Evolutionary conservation across 2,113 vertebrate species (phyloP), one percentile per base, ranked within the genome.

Genomic region (Coturnix japonica): DNA sequence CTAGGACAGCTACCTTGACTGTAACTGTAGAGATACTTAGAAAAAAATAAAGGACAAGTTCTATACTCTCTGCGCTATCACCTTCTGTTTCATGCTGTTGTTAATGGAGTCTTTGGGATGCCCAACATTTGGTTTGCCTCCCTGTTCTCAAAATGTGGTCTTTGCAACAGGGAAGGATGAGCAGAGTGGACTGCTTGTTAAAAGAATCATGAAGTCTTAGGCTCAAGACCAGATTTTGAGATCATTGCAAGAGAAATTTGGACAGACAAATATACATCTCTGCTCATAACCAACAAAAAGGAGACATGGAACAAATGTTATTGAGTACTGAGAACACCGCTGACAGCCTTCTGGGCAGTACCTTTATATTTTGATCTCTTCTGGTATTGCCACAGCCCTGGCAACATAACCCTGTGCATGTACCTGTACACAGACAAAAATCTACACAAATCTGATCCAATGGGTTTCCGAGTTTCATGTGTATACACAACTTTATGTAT

Each of bases 401-500:
- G 47, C 43, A 85, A 66, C 13, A 16, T 44, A 74, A 74, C 39
- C 7, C 33, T 69, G 17, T 0, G 1, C 41, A 21, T 14, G 37
- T 26, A 22, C 77, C 39, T 77, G 31, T 37, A 22, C 9, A 39
- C 31, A 71, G 66, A 44, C 6, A 75, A 11, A 66, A 30, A 16
- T 64, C 37, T 71, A 31, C 43, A 9, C 46, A 66, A 31, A 74
- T 54, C 23, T 39, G 19, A 83, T 56, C 25, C 33, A 33, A 51
- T 2, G 16, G 25, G 54, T 26, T 73, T 73, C 33, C 44, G 71
- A 66, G 56, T 28, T 56, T 56, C 28, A 8, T 0, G 0, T 25
- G 6, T 46, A 77, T 41, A 74, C 6, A 1, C 23, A 71, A 70
- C 3, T 10, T 63, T 11, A 47, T 23, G 8, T 41, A 54, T 31